These are phyloP conservation scores for Hermaeophaga mercurialis DNA, from an alignment of 2,888 invertebrate species.

Conservation along the genomic window DNA sequence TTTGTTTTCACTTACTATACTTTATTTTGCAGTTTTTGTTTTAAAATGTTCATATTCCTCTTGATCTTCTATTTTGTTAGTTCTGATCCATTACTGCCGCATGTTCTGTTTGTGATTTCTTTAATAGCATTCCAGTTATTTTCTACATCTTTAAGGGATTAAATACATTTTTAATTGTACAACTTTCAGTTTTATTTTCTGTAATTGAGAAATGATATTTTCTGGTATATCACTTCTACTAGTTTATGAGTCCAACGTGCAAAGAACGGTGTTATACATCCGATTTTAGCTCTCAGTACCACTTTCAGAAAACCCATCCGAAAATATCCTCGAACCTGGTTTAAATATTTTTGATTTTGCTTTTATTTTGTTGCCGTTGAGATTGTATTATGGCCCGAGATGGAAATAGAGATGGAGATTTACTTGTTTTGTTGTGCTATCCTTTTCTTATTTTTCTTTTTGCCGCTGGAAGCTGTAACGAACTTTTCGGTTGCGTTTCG, in stretches of 20 bases:
- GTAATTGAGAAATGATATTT: no score
- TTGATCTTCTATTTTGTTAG: no score
- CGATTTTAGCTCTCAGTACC: conserved; percentile 1
- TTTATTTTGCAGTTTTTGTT: no score
- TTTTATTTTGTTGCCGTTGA: conserved; percentile 7
- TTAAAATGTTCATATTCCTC: no score
- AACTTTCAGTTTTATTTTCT: no score
- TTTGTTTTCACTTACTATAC: no score
- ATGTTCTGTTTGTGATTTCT: no score
- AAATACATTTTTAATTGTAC: no score
- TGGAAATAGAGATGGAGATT: conserved; percentile 7
- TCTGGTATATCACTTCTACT: background rate
- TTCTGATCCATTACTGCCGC: no score
- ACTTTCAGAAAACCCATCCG: background rate
- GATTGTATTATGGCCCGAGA: conserved; percentile 13
- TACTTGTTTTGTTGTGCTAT: conserved; percentile 14
- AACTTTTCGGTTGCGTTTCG: conserved; percentile 38
- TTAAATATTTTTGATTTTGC: background rate
- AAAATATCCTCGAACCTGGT: background rate
- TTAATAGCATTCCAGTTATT: no score
- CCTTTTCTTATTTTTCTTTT: conserved; percentile 24
- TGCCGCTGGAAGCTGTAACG: conserved; percentile 42
- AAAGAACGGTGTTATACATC: background rate
- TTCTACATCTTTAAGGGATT: no score
- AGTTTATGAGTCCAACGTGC: no score